These are phyloP conservation scores for Pangasius sanitwongsei DNA, from an alignment of 2,797 vertebrate species.

Conservation along the genomic window DNA sequence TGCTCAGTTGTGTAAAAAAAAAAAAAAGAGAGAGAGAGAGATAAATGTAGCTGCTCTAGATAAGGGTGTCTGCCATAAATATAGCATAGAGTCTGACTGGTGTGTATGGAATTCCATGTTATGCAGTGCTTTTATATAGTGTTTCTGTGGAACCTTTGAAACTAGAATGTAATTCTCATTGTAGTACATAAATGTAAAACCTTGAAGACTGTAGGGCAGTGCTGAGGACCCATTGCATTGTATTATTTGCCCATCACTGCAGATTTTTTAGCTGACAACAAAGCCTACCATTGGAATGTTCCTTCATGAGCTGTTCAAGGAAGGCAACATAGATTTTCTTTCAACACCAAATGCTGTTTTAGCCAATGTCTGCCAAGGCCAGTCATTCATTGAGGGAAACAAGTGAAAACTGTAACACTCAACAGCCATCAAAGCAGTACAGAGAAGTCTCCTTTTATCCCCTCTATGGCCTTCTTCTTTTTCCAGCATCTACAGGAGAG, in stretches of 20 bases:
- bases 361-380: slow-evolving; percentile 6
- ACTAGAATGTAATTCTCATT: neutral
- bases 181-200: neutral
- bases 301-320: slow-evolving; percentile 6
- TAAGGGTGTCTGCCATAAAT: too few relatives aligned
- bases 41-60: too few relatives aligned
- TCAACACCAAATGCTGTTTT: neutral
- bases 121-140: neutral
- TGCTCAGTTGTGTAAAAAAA: too few relatives aligned
- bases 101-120: neutral
- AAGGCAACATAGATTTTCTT: slow-evolving; percentile 21
- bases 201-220: slow-evolving; percentile 8
- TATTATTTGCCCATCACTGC: slow-evolving; percentile 6
- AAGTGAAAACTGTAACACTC: slow-evolving; percentile 6
- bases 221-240: neutral
- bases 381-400: slow-evolving; percentile 12
- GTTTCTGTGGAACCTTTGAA: neutral
- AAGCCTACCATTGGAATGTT: slow-evolving; percentile 11
- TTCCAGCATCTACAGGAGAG: slow-evolving; percentile 13
- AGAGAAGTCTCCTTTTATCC: neutral
- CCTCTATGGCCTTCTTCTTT: neutral
- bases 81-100: neutral
- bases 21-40: too few relatives aligned
- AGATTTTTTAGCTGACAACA: slow-evolving; percentile 2
- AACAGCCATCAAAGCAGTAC: neutral